phyloP scores from a whole-genome alignment of 2,888 invertebrate genomes.

The Lampropteryx suffumata region DNA sequence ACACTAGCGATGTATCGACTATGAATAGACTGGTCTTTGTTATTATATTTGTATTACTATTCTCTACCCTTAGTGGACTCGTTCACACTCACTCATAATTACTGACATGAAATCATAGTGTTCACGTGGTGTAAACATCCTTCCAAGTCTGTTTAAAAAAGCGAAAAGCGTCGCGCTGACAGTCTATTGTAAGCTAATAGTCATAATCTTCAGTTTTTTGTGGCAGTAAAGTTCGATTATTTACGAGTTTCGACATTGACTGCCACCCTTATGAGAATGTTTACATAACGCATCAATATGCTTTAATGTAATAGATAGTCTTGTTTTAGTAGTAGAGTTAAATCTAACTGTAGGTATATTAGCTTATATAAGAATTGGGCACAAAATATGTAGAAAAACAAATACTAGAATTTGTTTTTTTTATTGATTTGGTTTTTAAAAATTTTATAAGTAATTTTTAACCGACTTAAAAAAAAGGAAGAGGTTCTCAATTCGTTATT shows the following conservation, averaged over 20 bases:
- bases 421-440: too few relatives aligned
- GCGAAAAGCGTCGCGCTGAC: constrained; percentile 72
- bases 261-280: constrained; percentile 72
- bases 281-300: constrained; percentile 42
- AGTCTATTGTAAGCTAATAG: constrained; percentile 74
- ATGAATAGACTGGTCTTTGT: constrained; percentile 73
- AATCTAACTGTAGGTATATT: too few relatives aligned
- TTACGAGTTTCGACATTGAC: constrained; percentile 54
- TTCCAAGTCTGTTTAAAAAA: constrained; percentile 61
- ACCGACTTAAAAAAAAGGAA: too few relatives aligned
- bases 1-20: constrained; percentile 49
- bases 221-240: constrained; percentile 55
- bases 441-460: too few relatives aligned
- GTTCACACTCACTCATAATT: constrained; percentile 80
- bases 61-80: constrained; percentile 72
- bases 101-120: constrained; percentile 79
- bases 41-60: constrained; percentile 76
- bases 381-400: too few relatives aligned
- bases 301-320: too few relatives aligned
- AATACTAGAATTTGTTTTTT: too few relatives aligned
- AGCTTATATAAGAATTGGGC: too few relatives aligned
- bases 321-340: too few relatives aligned
- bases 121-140: constrained; percentile 78
- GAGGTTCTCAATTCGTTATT: too few relatives aligned
- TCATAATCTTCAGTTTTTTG: constrained; percentile 68